Evolutionary conservation across 1,140 invertebrate species (phyloP), one percentile per base, ranked within the genome.

Genomic region (Ceratitis capitata): DNA sequence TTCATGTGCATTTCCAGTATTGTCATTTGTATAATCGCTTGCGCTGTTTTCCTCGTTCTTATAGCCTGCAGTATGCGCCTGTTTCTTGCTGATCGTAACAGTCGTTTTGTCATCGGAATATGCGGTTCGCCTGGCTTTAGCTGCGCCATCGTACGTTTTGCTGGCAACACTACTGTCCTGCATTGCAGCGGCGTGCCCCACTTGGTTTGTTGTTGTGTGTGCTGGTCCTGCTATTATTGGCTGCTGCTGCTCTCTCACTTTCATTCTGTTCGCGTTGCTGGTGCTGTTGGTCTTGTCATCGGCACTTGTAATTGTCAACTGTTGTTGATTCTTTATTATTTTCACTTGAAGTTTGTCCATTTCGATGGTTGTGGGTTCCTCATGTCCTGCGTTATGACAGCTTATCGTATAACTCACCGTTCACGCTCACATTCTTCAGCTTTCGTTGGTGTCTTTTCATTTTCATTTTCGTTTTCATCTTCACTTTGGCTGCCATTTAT

Each of bases 251-350:
- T 19, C 23, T 29, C 23, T 6, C 12, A 7, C 56, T 61, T 12
- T 5, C 29, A 7, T 23, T 61, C 6, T 26, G 23, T 26, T 7
- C 5, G n/a, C 23, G 19, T 19, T 26, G 23, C 6, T 26, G 23
- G 12, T 61, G 23, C 12, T 26, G 23, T 23, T 61, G 56, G 29
- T 7, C 56, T n/a, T 61, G 69, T 78, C 69, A 78, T 23, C 69
- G 69, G 39, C 69, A 78, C 39, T 78, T 78, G 69, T 47, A 78
- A 78, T 78, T 47, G 69, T 78, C 69, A 78, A 78, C 69, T 78
- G 69, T 45, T 78, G 16, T 45, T 26, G 35, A 78, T 42, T 47
- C 45, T 78, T 78, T 69, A 69, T 45, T 45, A 32, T 45, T 26
- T 78, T 45, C 39, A 35, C 29, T 32, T 32, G 61, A 12, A 16